Percentiles rank a stretch among this genome's conserved stretches.
Evolutionary conservation across 2,797 vertebrate genomes (phyloP).

Genomic region (Myotis vivesi): DNA sequence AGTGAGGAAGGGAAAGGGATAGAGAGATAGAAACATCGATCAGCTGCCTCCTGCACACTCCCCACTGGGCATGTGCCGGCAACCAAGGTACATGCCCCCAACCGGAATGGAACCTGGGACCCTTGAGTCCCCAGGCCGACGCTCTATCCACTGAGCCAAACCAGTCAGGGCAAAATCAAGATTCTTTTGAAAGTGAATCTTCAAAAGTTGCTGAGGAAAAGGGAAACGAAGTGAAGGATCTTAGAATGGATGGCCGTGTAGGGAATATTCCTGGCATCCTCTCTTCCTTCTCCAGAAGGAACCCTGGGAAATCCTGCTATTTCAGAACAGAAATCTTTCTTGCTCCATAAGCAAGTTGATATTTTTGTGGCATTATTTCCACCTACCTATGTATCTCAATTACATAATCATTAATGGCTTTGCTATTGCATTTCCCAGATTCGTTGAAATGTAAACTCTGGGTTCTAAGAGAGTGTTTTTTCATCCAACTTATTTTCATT

Average conservation of each 20-base stretch:
- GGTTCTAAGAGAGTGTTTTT: neutral
- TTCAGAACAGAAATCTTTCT: neutral
- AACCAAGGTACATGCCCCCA: too few species aligned
- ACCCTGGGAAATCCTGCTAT: neutral
- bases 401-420: neutral
- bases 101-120: too few species aligned
- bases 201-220: neutral
- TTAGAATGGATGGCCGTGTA: neutral
- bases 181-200: neutral
- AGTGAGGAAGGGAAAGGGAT: too few species aligned
- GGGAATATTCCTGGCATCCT: neutral
- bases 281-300: neutral
- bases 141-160: too few species aligned
- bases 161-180: neutral
- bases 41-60: too few species aligned
- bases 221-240: neutral
- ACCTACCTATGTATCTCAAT: neutral
- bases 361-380: neutral
- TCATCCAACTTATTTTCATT: slow-evolving; percentile 31
- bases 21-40: too few species aligned
- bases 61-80: too few species aligned
- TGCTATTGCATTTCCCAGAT: neutral
- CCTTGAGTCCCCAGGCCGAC: too few species aligned
- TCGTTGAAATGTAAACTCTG: neutral
- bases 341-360: neutral